Evolutionary conservation across 1,140 invertebrate genomes (phyloP).

Genomic region (Globodera rostochiensis): DNA sequence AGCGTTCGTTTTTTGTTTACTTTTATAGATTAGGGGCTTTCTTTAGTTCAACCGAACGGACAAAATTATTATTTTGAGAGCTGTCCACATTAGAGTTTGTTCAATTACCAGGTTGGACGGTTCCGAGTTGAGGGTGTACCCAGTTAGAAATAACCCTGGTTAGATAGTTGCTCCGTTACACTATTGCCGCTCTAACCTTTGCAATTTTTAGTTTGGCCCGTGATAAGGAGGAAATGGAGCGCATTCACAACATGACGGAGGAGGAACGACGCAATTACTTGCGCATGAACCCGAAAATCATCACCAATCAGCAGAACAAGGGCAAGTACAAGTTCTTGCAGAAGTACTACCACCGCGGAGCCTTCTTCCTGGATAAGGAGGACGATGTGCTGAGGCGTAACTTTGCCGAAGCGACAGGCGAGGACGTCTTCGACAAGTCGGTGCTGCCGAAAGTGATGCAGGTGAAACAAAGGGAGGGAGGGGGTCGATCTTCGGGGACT

Average conservation of each 20-base stretch:
- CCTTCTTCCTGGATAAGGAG: slow-evolving; percentile 94
- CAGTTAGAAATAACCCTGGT: no score
- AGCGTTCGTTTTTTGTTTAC: slow-evolving; percentile 71
- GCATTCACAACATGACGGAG: slow-evolving; percentile 89
- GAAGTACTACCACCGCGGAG: slow-evolving; percentile 98
- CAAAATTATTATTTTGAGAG: no score
- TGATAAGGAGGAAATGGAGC: slow-evolving; percentile 86
- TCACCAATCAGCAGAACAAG: slow-evolving; percentile 70
- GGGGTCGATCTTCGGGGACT: not conserved
- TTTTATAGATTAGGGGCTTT: no score
- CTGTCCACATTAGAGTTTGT: no score
- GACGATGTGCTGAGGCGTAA: slow-evolving; percentile 90
- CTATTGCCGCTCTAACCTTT: slow-evolving; percentile 28
- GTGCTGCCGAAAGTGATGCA: slow-evolving; percentile 99
- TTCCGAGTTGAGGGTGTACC: no score
- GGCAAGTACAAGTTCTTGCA: slow-evolving; percentile 99
- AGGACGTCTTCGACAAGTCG: slow-evolving; percentile 99
- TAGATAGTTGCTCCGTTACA: slow-evolving; percentile 16
- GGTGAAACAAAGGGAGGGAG: slow-evolving; percentile 65
- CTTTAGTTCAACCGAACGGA: no score
- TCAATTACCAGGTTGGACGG: no score
- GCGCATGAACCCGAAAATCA: slow-evolving; percentile 83
- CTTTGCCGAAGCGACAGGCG: slow-evolving; percentile 91
- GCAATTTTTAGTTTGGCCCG: slow-evolving; percentile 68
- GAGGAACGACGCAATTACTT: slow-evolving; percentile 87